Percentiles rank a stretch among this genome's conserved stretches.
phyloP scores from a whole-genome alignment of 2,797 vertebrate species.

The Heteromormyrus szaboi region DNA sequence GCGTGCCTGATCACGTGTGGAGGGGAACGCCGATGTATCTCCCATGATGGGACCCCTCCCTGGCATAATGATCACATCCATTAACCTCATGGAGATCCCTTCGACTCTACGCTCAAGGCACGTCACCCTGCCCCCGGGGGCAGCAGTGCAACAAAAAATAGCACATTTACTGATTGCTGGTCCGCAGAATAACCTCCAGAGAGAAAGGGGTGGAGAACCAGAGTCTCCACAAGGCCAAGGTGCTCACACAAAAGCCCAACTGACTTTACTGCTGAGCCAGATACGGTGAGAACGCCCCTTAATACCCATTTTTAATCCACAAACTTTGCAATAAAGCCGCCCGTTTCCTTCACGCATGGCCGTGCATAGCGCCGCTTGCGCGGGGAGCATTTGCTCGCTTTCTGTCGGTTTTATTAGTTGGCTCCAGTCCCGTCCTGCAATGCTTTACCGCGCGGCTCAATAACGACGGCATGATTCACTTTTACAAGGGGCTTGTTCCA shows the following conservation, averaged over 20 bases:
- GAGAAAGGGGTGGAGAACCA: neutral
- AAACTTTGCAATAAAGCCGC: conserved; percentile 26
- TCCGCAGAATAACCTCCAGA: conserved; percentile 39
- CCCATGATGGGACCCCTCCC: neutral
- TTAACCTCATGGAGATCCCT: conserved; percentile 5
- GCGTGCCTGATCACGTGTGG: neutral
- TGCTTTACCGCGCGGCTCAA: conserved; percentile 31
- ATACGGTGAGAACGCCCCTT: neutral
- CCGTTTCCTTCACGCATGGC: conserved; percentile 28
- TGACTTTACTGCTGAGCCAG: conserved; percentile 14
- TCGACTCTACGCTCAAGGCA: neutral
- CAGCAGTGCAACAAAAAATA: conserved; percentile 43
- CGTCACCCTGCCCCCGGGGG: conserved; percentile 35
- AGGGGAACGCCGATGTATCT: neutral
- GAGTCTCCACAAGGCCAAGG: neutral
- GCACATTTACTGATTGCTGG: conserved; percentile 49
- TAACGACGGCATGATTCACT: conserved; percentile 38
- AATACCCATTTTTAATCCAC: conserved; percentile 14
- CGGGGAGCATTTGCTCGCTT: conserved; percentile 11
- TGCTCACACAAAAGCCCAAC: conserved; percentile 11
- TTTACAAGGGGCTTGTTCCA: conserved; percentile 34
- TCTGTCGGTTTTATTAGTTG: conserved; percentile 33
- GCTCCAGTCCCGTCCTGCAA: conserved; percentile 25
- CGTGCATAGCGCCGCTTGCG: conserved; percentile 24
- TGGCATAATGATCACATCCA: conserved; percentile 18